phyloP scores from a whole-genome alignment of 1,140 invertebrate genomes.

The Ooceraea biroi region DNA sequence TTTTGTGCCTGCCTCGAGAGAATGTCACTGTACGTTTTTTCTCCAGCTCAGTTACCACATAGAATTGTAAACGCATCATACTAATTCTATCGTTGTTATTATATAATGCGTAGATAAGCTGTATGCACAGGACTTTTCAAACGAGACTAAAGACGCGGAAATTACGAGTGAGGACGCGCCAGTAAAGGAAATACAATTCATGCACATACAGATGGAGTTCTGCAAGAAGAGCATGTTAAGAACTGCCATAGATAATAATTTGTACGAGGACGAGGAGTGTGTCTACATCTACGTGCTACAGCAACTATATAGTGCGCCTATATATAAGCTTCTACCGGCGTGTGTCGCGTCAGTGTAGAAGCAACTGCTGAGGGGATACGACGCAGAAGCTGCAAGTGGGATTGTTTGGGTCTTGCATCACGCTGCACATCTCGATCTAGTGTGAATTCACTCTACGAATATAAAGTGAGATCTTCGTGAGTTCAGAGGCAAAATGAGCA shows the following conservation, averaged over 20 bases:
- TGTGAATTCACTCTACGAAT: no score
- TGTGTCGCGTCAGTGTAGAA: conserved; percentile 1
- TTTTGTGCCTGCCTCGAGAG: no score
- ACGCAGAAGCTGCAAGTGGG: no score
- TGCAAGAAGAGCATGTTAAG: conserved; percentile 95
- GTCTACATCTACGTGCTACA: conserved; percentile 91
- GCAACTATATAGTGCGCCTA: background rate
- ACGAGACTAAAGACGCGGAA: conserved; percentile 68
- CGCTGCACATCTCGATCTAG: no score
- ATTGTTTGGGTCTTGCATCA: background rate
- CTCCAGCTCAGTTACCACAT: no score
- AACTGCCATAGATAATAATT: conserved; percentile 94
- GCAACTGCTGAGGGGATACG: conserved; percentile 20
- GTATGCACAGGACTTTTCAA: conserved; percentile 55
- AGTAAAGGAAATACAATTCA: conserved; percentile 88
- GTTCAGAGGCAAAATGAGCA: conserved; percentile 68
- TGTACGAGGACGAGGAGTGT: conserved; percentile 92
- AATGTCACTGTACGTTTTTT: no score
- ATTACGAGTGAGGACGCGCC: conserved; percentile 53
- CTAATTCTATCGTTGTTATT: no score
- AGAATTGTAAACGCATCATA: no score
- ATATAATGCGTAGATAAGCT: no score
- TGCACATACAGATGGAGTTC: conserved; percentile 98
- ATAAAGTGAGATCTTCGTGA: no score
- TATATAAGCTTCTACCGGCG: background rate